These are phyloP conservation scores for Anas platyrhynchos DNA, from an alignment of 2,113 vertebrate species.

Conservation along the genomic window DNA sequence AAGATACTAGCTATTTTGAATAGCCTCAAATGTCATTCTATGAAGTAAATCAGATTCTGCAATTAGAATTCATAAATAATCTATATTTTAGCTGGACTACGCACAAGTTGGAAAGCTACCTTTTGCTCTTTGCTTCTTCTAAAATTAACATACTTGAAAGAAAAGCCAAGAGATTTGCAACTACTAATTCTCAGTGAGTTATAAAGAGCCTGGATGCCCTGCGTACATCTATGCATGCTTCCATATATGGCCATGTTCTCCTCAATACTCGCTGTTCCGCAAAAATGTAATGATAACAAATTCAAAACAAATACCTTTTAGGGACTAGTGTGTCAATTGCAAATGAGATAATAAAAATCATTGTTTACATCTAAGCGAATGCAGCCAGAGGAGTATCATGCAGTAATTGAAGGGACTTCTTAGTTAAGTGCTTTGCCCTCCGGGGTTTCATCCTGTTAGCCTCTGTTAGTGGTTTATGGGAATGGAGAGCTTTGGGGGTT, in stretches of 20 bases:
- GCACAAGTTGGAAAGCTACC: not conserved
- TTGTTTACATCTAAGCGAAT: constrained; percentile 23
- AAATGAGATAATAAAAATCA: constrained; percentile 71
- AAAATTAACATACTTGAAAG: constrained; percentile 25
- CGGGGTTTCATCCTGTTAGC: not conserved
- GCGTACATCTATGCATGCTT: constrained; percentile 57
- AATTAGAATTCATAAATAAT: not conserved
- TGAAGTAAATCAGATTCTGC: not conserved
- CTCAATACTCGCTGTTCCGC: constrained; percentile 79
- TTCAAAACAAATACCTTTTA: constrained; percentile 98
- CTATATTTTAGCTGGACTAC: not conserved
- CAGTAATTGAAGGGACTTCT: not conserved
- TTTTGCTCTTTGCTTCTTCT: not conserved
- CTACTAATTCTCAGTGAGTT: constrained; percentile 28
- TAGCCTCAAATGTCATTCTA: not conserved
- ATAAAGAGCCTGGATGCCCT: constrained; percentile 4
- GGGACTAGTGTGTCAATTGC: constrained; percentile 87
- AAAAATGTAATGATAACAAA: constrained; percentile 90
- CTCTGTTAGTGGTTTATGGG: not conserved
- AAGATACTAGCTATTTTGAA: not conserved
- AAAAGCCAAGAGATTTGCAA: constrained; percentile 35
- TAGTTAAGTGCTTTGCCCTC: not conserved
- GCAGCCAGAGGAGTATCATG: not conserved
- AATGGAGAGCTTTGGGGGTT: not conserved
- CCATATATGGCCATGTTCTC: constrained; percentile 95